phyloP scores from a whole-genome alignment of 1,140 invertebrate genomes.

The Penaeus japonicus region DNA sequence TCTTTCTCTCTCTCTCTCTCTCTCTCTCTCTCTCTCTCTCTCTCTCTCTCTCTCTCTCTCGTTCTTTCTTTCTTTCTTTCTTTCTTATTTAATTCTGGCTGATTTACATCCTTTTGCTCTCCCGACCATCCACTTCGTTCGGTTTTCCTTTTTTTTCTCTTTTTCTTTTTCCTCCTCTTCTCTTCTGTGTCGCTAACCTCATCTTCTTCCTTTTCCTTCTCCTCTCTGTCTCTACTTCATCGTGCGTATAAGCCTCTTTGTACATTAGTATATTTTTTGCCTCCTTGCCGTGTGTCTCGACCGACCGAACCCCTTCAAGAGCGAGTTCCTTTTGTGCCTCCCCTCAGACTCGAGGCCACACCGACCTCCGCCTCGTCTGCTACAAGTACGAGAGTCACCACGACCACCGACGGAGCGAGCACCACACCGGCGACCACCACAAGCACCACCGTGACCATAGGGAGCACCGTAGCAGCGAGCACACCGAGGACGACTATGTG shows the following conservation, averaged over 20 bases:
- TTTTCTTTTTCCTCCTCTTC: background rate
- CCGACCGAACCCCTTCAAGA: background rate
- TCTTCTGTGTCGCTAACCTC: background rate
- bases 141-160: background rate
- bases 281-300: background rate
- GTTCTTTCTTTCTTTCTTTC: background rate
- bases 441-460: slow-evolving; percentile 68
- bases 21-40: background rate
- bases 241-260: too few relatives aligned
- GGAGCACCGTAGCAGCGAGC: slow-evolving; percentile 39
- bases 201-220: too few relatives aligned
- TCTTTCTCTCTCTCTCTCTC: background rate
- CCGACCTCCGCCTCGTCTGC: slow-evolving; percentile 56
- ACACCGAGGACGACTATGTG: slow-evolving; percentile 37
- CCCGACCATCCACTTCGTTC: background rate
- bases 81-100: background rate
- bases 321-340: background rate
- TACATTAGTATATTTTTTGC: background rate
- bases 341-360: slow-evolving; percentile 53
- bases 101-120: background rate
- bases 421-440: background rate
- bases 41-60: background rate
- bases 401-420: slow-evolving; percentile 46
- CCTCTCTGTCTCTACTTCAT: too few relatives aligned
- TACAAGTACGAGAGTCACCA: slow-evolving; percentile 48